A percentile compares a stretch with the other conserved stretches of the same genome.
These are phyloP conservation scores for Gila robusta DNA, from an alignment of 2,797 vertebrate genomes.

Conservation along the genomic window DNA sequence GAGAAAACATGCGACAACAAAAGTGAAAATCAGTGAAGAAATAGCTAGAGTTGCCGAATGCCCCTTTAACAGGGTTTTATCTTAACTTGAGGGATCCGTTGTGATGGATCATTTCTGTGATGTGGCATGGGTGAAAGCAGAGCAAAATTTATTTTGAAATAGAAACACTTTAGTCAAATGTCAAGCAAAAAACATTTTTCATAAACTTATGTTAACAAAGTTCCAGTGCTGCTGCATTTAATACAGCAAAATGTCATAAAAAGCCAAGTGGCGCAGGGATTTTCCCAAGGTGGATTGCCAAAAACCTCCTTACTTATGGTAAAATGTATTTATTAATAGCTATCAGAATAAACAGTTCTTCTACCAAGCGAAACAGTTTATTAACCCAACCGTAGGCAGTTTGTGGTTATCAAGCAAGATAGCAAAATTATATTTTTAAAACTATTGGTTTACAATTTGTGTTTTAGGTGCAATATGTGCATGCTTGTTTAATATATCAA, in stretches of 20 bases:
- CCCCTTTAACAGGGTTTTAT: background rate
- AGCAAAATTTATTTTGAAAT: background rate
- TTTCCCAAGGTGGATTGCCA: background rate
- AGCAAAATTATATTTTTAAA: background rate
- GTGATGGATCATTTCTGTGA: background rate
- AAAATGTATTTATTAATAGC: background rate
- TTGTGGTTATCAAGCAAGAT: background rate
- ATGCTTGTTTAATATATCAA: background rate
- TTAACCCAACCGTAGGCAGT: background rate
- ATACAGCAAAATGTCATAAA: background rate
- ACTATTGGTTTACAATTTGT: background rate
- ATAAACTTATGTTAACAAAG: background rate
- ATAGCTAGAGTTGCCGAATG: too few relatives aligned
- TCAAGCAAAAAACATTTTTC: background rate
- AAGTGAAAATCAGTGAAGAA: too few relatives aligned
- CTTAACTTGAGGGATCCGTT: background rate
- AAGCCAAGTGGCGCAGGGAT: background rate
- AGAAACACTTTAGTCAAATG: background rate
- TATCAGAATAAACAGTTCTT: background rate
- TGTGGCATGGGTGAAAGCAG: constrained; percentile 2
- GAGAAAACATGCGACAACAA: too few relatives aligned
- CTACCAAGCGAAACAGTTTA: background rate
- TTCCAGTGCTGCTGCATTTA: background rate
- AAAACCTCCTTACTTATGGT: background rate
- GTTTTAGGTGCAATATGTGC: background rate